These are phyloP conservation scores for Meles meles DNA, from an alignment of 2,113 vertebrate species.

Conservation along the genomic window DNA sequence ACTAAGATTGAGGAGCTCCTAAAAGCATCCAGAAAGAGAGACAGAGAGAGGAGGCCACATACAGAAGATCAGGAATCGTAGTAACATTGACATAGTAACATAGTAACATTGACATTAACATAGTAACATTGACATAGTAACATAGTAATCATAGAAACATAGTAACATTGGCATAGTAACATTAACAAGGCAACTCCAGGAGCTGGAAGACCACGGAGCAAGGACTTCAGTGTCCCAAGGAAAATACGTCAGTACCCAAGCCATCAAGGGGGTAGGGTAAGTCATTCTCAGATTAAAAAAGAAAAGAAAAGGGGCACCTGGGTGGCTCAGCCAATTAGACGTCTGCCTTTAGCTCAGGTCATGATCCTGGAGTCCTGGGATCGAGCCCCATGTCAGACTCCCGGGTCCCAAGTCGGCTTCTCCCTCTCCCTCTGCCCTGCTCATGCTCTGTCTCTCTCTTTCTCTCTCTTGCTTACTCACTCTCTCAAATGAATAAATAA, in stretches of 20 bases:
- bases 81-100: too few species aligned
- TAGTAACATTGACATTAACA: background rate
- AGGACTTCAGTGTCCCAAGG: background rate
- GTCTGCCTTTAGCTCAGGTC: background rate
- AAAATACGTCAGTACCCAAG: background rate
- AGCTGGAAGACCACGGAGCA: too few species aligned
- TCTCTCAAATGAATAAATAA: too few species aligned
- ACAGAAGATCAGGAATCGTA: background rate
- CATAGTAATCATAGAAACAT: too few species aligned
- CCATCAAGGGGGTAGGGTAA: background rate
- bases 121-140: background rate
- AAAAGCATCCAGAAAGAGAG: background rate
- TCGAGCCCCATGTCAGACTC: too few species aligned
- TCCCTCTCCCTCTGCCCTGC: too few species aligned
- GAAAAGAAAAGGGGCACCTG: background rate
- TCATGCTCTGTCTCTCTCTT: too few species aligned
- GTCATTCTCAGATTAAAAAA: background rate
- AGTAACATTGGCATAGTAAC: background rate
- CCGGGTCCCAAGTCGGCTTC: too few species aligned
- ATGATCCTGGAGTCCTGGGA: background rate
- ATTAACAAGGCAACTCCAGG: background rate
- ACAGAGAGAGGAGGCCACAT: background rate
- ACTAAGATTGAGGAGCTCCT: background rate
- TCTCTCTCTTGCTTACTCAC: too few species aligned
- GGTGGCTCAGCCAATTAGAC: background rate